Conservation (phyloP, 2,888 invertebrate genomes). For the Caradrina clavipalpis region DNA sequence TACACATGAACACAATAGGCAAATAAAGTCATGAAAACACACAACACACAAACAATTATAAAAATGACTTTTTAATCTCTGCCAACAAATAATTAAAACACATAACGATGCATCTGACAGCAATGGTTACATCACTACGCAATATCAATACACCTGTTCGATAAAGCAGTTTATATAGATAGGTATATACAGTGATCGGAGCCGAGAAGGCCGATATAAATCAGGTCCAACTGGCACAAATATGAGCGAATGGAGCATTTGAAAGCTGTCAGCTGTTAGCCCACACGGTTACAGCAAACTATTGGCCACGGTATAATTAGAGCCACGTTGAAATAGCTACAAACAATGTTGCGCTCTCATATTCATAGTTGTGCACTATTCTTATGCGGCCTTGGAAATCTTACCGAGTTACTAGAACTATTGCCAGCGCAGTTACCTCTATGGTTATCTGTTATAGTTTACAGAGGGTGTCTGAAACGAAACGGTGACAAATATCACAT, state of each 20-base stretch:
- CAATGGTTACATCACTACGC: conserved; percentile 42
- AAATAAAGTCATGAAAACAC: conserved; percentile 8
- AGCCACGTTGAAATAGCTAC: conserved; percentile 75
- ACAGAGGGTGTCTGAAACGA: conserved; percentile 30
- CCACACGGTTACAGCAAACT: conserved; percentile 70
- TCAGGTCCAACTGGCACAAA: conserved; percentile 61
- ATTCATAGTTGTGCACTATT: conserved; percentile 81
- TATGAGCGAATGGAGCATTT: conserved; percentile 66
- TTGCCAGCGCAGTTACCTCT: conserved; percentile 59
- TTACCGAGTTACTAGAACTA: conserved; percentile 74
- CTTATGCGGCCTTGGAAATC: conserved; percentile 81
- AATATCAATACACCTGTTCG: conserved; percentile 48
- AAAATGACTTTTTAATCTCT: conserved; percentile 6
- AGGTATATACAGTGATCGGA: conserved; percentile 35
- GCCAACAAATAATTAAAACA: conserved; percentile 18
- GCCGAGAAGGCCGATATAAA: conserved; percentile 58
- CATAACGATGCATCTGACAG: not conserved
- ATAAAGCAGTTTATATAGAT: conserved; percentile 35
- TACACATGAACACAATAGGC: conserved; percentile 13
- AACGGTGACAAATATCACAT: not conserved
- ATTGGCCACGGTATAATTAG: conserved; percentile 79
- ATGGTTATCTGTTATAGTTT: conserved; percentile 50
- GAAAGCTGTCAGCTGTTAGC: conserved; percentile 75
- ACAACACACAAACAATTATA: not conserved
- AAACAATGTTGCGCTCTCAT: conserved; percentile 79